Evolutionary conservation across 2,797 vertebrate genomes (phyloP).

Genomic region (Coccyzus lansbergi): DNA sequence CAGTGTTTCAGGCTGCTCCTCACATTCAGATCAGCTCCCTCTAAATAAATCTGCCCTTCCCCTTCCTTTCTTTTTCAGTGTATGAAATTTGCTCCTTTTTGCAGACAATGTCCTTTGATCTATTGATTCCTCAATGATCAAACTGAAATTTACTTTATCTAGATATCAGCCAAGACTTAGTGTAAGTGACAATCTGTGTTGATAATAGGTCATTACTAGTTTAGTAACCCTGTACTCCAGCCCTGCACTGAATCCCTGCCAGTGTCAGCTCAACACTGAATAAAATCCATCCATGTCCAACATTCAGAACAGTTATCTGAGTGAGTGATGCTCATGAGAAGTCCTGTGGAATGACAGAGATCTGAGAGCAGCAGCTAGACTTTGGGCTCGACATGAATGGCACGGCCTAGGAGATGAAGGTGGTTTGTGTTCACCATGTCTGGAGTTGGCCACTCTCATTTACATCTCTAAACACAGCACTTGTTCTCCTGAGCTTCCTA

Average conservation of each 20-base stretch:
- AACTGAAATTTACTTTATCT: not conserved
- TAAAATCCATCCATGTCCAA: not conserved
- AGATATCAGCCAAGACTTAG: not conserved
- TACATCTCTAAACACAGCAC: not conserved
- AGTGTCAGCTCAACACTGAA: not conserved
- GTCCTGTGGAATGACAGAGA: not conserved
- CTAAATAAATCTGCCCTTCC: not conserved
- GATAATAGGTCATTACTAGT: not conserved
- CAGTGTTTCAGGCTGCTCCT: not conserved
- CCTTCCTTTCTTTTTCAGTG: not conserved
- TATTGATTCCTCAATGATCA: not conserved
- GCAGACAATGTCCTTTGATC: not conserved
- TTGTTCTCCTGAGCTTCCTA: not conserved
- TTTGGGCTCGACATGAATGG: not conserved
- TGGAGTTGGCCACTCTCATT: not conserved
- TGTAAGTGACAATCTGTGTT: rapidly evolving
- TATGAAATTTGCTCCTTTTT: not conserved
- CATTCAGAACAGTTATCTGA: not conserved
- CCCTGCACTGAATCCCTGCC: not conserved
- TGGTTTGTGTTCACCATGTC: not conserved
- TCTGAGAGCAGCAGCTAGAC: too few species aligned
- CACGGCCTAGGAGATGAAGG: not conserved
- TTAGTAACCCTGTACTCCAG: not conserved
- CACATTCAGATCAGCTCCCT: not conserved
- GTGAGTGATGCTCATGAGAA: rapidly evolving